Evolutionary conservation across 2,888 invertebrate genomes (phyloP).

Genomic region (Perdita meconis): DNA sequence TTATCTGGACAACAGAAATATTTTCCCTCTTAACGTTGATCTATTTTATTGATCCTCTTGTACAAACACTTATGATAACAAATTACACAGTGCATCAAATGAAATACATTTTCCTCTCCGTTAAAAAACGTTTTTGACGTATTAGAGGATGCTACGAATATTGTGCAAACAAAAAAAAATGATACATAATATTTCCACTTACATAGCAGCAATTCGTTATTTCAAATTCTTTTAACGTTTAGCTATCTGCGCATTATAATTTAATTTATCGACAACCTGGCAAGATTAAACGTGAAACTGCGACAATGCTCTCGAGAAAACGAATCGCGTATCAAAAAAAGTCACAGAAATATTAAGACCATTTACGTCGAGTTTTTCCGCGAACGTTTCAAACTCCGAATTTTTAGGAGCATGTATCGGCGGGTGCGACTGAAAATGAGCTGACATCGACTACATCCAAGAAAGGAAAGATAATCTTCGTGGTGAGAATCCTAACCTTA

Average conservation of each 20-base stretch:
- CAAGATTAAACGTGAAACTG: not conserved
- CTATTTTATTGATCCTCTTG: not conserved
- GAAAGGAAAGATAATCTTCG: constrained; percentile 12
- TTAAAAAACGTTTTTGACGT: not conserved
- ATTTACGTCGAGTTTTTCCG: not conserved
- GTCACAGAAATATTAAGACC: not conserved
- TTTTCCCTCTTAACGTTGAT: not conserved
- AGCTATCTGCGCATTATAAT: not conserved
- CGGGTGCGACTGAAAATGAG: not conserved
- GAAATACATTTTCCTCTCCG: not conserved
- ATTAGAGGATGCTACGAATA: not conserved
- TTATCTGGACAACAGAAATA: constrained; percentile 45
- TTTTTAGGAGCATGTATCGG: not conserved
- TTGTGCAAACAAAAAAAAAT: not conserved
- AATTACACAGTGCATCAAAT: not conserved
- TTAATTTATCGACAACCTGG: not conserved
- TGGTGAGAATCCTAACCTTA: constrained; percentile 67
- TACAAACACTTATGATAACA: not conserved
- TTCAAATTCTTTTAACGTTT: not conserved
- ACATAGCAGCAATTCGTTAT: not conserved
- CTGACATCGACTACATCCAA: not conserved
- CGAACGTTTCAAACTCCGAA: not conserved
- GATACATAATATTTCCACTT: not conserved
- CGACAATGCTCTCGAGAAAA: not conserved
- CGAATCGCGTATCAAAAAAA: not conserved